Percentiles rank a stretch among this genome's conserved stretches.
Conservation (phyloP, 2,888 invertebrate genomes). For the Drosophila engyochracea region DNA sequence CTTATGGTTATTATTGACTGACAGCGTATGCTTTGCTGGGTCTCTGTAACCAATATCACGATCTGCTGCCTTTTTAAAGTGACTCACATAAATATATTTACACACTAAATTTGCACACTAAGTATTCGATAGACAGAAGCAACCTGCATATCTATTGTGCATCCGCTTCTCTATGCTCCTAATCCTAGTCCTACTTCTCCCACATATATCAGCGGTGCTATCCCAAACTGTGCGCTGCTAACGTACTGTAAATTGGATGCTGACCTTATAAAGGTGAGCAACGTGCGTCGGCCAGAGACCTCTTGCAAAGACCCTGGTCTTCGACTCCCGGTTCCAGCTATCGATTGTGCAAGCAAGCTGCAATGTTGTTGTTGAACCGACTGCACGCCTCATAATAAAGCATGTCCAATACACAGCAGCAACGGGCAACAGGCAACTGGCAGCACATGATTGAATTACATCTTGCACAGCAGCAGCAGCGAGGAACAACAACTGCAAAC, state of each 20-base stretch:
- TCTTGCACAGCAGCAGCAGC: constrained; percentile 66
- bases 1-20: constrained; percentile 3
- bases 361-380: constrained; percentile 43
- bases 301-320: constrained; percentile 30
- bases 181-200: not conserved
- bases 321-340: constrained; percentile 20
- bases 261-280: constrained; percentile 83
- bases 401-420: constrained; percentile 59
- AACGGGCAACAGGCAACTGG: constrained; percentile 26
- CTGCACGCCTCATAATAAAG: constrained; percentile 65
- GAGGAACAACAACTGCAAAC: constrained; percentile 6
- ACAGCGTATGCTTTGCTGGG: not conserved
- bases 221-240: constrained; percentile 19
- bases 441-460: constrained; percentile 74
- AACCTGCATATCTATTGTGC: constrained; percentile 34
- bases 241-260: constrained; percentile 61
- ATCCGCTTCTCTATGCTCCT: constrained; percentile 5
- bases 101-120: constrained; percentile 44
- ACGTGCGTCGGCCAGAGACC: constrained; percentile 74
- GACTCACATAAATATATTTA: constrained; percentile 40
- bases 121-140: constrained; percentile 24
- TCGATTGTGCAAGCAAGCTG: constrained; percentile 73
- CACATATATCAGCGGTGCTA: constrained; percentile 18
- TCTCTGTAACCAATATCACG: constrained; percentile 34
- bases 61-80: constrained; percentile 32